These are phyloP conservation scores for Spondyliosoma cantharus DNA, from an alignment of 2,797 vertebrate species.

Conservation along the genomic window DNA sequence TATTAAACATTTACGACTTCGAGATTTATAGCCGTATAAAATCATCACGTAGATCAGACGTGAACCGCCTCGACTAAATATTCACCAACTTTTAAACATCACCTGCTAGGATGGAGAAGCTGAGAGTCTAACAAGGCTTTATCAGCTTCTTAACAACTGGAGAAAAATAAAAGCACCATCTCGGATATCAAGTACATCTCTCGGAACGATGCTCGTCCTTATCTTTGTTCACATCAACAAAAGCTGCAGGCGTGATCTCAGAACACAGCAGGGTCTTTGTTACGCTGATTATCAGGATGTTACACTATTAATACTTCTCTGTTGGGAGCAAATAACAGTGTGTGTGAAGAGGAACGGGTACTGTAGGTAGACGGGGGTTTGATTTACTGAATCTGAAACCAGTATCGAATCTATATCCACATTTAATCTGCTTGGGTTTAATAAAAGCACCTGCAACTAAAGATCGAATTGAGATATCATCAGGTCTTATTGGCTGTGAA, in stretches of 20 bases:
- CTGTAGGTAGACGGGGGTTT: neutral
- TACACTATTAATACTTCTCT: constrained; percentile 25
- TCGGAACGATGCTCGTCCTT: constrained; percentile 14
- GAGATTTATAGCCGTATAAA: neutral
- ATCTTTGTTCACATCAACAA: constrained; percentile 59
- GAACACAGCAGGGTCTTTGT: constrained; percentile 28
- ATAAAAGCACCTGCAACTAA: neutral
- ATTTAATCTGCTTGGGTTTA: neutral
- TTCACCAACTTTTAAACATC: too few species aligned
- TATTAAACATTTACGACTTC: neutral
- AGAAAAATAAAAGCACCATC: neutral
- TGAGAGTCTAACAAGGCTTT: neutral
- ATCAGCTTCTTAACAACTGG: constrained; percentile 14
- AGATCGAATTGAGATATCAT: constrained; percentile 14
- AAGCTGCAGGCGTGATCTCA: constrained; percentile 35
- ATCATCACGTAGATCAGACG: neutral
- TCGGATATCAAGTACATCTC: constrained; percentile 33
- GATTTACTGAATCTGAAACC: constrained; percentile 15
- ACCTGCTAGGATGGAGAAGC: too few species aligned
- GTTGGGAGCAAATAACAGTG: constrained; percentile 6
- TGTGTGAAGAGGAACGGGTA: neutral
- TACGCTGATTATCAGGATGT: constrained; percentile 46
- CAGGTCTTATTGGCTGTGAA: neutral
- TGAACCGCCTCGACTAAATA: too few species aligned
- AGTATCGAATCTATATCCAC: neutral